Evolutionary conservation across 1,140 invertebrate species (phyloP), one percentile per base, ranked within the genome.

Genomic region (Heliconius melpomene): DNA sequence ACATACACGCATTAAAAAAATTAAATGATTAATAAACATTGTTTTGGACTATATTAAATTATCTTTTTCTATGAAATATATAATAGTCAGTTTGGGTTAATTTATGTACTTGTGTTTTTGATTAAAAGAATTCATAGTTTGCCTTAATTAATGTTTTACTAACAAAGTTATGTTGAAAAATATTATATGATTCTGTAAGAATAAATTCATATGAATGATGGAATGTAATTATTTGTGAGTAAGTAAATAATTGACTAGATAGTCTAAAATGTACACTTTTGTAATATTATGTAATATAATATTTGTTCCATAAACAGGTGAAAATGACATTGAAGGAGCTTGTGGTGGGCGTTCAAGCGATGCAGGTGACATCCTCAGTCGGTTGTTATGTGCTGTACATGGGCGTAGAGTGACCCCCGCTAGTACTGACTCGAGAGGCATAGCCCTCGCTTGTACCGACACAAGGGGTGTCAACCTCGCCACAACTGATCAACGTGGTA

Each of bases 261-360:
- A 52, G 50, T 52, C 18, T 20, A 52, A 52, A 20, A 52, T 52
- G 2, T 52, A 20, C 0, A 52, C 18, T 7, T 52, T 52, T 52
- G 7, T 20, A 52, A 7, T 7, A 18, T 20, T 52, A 18, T 8
- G 18, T 52, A 20, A 52, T 52, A 52, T 7, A 52, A 8, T 20
- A 52, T 20, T 20, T 52, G 6, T 50, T 23, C 9, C 32, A 11
- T 79, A n/a, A 18, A 74, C 86, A 94, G 92, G 92, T 16, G 92
- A 94, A 79, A 92, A 93, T 77, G 92, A 93, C 82, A 87, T 93
- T 8, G 92, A 94, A 78, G 88, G 85, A 52, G 88, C 84, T 0
- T 84, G 79, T 72, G 81, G 83, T 16, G 71, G 80, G 72, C 72
- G 74, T 72, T 80, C 79, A 32, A 79, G 82, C 38, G 81, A 81